Evolutionary conservation across 2,797 vertebrate species (phyloP).

Genomic region (Onychomys torridus): DNA sequence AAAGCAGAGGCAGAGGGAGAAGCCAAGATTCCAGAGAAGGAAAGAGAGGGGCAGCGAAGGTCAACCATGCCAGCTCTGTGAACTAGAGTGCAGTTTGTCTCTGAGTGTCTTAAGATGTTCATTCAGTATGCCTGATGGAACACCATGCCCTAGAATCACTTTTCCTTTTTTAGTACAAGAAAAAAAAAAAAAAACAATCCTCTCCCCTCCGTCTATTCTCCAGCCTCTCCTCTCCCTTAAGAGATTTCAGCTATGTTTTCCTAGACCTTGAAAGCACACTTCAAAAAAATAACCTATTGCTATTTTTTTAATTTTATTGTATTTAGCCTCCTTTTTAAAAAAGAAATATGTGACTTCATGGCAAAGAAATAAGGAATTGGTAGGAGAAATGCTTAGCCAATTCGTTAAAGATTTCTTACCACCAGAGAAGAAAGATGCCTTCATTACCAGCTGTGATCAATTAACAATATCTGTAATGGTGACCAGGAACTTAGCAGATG

Average conservation of each 20-base stretch:
- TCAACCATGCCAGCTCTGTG: not conserved
- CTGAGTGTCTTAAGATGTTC: constrained; percentile 1
- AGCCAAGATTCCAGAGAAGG: not conserved
- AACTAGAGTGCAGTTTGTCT: not conserved
- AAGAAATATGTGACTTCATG: constrained; percentile 20
- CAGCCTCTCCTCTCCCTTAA: not conserved
- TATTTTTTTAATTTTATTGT: not conserved
- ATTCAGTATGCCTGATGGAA: constrained; percentile 50
- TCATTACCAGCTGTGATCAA: constrained; percentile 60
- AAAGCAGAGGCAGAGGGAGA: not conserved
- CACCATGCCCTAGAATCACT: constrained; percentile 59
- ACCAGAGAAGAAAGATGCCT: constrained; percentile 6
- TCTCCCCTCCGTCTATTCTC: not conserved
- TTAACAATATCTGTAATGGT: not conserved
- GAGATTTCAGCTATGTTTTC: constrained; percentile 37
- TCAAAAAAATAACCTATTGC: constrained; percentile 34
- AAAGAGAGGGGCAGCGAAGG: not conserved
- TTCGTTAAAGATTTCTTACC: constrained; percentile 56
- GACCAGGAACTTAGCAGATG: not conserved
- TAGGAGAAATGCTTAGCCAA: constrained; percentile 13
- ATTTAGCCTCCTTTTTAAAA: not conserved
- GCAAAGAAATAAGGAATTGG: not conserved
- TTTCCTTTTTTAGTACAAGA: constrained; percentile 39
- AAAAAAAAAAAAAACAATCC: not conserved
- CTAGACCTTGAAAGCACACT: constrained; percentile 32